Conservation (phyloP, 2,888 invertebrate genomes). For the Pandemis cinnamomeana region DNA sequence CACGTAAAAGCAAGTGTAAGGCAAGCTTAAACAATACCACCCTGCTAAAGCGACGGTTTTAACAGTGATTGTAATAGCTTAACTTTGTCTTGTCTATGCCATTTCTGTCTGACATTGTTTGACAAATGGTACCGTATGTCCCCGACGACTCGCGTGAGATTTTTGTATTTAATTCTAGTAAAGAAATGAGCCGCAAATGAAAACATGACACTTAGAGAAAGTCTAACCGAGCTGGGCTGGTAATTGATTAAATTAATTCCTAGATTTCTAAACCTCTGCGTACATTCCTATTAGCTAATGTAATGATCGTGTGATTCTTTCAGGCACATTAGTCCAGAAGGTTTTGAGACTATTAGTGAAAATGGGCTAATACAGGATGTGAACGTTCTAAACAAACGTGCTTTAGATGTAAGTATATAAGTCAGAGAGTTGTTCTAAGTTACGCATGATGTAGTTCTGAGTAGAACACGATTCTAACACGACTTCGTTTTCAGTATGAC, state of each 20-base stretch:
- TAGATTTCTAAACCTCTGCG: constrained; percentile 17
- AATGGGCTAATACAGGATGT: constrained; percentile 86
- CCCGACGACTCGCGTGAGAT: constrained; percentile 49
- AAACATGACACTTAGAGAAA: constrained; percentile 86
- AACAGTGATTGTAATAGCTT: constrained; percentile 42
- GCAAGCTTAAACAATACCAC: background rate
- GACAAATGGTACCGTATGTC: constrained; percentile 65
- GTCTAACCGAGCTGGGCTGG: constrained; percentile 88
- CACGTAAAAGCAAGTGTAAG: background rate
- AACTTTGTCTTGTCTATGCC: constrained; percentile 29
- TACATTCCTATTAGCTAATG: constrained; percentile 44
- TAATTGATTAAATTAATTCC: constrained; percentile 64
- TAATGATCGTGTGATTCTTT: constrained; percentile 60
- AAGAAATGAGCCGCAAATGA: constrained; percentile 69
- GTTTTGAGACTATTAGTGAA: constrained; percentile 87
- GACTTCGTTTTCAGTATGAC: constrained; percentile 86
- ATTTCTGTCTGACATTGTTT: constrained; percentile 36
- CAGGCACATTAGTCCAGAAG: constrained; percentile 90
- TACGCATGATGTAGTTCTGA: background rate
- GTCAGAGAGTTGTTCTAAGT: background rate
- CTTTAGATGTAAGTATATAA: constrained; percentile 87
- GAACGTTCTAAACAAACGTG: constrained; percentile 86
- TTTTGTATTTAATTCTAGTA: constrained; percentile 67
- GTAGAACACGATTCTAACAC: constrained; percentile 12
- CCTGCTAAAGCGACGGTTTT: constrained; percentile 45